Base-by-base conservation (phyloP, 2,888 invertebrate species). In the Cephus spinipes region DNA sequence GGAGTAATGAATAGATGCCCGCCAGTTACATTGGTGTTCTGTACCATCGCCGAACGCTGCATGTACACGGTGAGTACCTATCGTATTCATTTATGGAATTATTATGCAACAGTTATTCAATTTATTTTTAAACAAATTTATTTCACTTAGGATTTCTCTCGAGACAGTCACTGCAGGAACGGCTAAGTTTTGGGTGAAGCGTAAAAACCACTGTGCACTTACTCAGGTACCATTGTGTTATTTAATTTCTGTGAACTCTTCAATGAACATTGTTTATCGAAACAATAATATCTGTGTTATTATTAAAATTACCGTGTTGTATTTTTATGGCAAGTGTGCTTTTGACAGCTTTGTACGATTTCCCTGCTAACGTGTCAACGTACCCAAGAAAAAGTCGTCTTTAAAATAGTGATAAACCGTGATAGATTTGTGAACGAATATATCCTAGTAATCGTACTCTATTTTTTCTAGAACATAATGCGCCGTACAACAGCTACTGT, bases 1-100 rank as follows among this genome's bases (percentile, higher is more conserved):
- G 90, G 91, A 91, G 89, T 89, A 88, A 90, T 86, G 89, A 90
- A 86, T 88, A 87, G 88, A 86, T 87, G 87, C 82, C 88, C 85
- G 88, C 87, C 89, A 88, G 90, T 89, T 88, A 86, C 89, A 89
- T 88, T 86, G 87, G 87, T 88, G 89, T 90, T 90, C 87, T 84
- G 89, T 89, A 87, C 89, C 88, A 89, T 87, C 87, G 83, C 83
- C 85, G 87, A 86, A 85, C 88, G 85, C 85, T 83, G 85, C 85
- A 83, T 84, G 85, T 81, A 81, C 84, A 81, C 85, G 83, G 89
- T 89, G 83, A 87, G 88, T 89, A 86, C 80, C 78, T 74, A 79
- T 71, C 71, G 31, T 31, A 71, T 71, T 71, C 33, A 31, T 71
- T 71, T 71, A 31, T 31, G 9, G 15, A 23, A 55, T 23, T 55